These are phyloP conservation scores for Palythoa heliodiscus DNA, from an alignment of 92 coral and sea anemone species.

Conservation along the genomic window DNA sequence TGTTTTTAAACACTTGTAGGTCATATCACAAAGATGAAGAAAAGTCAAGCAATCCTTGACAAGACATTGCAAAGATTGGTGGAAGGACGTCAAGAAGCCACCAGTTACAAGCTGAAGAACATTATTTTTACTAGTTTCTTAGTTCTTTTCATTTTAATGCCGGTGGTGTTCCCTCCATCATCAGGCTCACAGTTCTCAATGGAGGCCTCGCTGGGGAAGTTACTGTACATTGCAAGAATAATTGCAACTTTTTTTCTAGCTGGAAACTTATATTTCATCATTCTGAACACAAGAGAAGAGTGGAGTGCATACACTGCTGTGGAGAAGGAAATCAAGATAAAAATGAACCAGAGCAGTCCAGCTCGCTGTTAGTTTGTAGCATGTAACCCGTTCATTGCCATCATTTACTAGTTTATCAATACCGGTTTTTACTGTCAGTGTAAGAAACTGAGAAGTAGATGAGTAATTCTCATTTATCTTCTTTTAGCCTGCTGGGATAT, in stretches of 20 bases:
- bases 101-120: constrained; percentile 34
- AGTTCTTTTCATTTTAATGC: constrained; percentile 33
- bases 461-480: too few relatives aligned
- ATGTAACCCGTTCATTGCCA: background rate
- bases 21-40: background rate
- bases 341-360: constrained; percentile 29
- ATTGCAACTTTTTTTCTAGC: constrained; percentile 36
- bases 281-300: constrained; percentile 41
- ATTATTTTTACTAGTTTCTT: constrained; percentile 11
- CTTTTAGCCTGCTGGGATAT: too few relatives aligned
- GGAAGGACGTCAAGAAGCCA: constrained; percentile 20
- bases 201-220: constrained; percentile 29
- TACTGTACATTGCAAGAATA: constrained; percentile 26
- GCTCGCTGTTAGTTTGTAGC: background rate
- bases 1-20: background rate
- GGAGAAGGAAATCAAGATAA: constrained; percentile 24
- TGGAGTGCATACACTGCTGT: constrained; percentile 48
- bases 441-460: too few relatives aligned
- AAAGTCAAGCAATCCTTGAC: constrained; percentile 23
- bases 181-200: constrained; percentile 13
- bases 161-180: constrained; percentile 26
- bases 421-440: too few relatives aligned
- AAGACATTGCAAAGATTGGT: constrained; percentile 18
- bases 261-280: constrained; percentile 26
- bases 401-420: too few relatives aligned